Evolutionary conservation across 2,113 vertebrate genomes (phyloP).

Genomic region (Lucifuga dentata): DNA sequence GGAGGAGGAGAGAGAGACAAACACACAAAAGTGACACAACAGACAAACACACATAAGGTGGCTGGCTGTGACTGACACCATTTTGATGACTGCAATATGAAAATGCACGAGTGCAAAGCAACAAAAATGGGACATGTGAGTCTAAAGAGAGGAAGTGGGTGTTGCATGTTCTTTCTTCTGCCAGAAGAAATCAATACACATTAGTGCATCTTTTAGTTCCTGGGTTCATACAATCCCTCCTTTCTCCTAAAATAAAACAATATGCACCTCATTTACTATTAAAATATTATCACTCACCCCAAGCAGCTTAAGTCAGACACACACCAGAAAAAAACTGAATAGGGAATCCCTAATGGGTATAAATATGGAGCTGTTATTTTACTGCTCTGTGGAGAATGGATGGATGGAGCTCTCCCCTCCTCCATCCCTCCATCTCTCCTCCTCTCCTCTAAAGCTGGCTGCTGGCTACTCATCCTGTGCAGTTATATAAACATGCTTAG

Average conservation of each 20-base stretch:
- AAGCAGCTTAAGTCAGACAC: slow-evolving; percentile 17
- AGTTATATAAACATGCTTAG: slow-evolving; percentile 83
- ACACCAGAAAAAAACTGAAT: slow-evolving; percentile 12
- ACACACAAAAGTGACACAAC: slow-evolving; percentile 57
- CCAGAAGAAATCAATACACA: slow-evolving; percentile 75
- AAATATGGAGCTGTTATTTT: slow-evolving; percentile 34
- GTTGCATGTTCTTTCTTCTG: slow-evolving; percentile 23
- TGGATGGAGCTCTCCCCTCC: slow-evolving; percentile 26
- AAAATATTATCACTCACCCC: neutral
- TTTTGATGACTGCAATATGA: slow-evolving; percentile 43
- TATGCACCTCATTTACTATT: slow-evolving; percentile 13
- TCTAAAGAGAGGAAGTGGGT: slow-evolving; percentile 30
- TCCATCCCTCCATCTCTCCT: slow-evolving; percentile 28
- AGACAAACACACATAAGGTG: slow-evolving; percentile 58
- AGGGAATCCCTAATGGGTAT: slow-evolving; percentile 27
- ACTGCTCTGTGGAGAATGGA: slow-evolving; percentile 24
- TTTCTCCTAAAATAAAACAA: slow-evolving; percentile 27
- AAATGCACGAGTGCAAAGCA: slow-evolving; percentile 16
- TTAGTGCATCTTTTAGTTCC: slow-evolving; percentile 59
- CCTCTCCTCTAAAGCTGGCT: slow-evolving; percentile 61
- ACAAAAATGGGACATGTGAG: neutral
- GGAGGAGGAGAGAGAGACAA: slow-evolving; percentile 41
- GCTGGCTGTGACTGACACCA: slow-evolving; percentile 65
- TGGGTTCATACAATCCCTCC: slow-evolving; percentile 28
- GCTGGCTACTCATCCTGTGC: slow-evolving; percentile 71